A percentile compares a stretch with the other conserved stretches of the same genome.
Evolutionary conservation across 2,113 vertebrate species (phyloP).

Genomic region (Empidonax alnorum): DNA sequence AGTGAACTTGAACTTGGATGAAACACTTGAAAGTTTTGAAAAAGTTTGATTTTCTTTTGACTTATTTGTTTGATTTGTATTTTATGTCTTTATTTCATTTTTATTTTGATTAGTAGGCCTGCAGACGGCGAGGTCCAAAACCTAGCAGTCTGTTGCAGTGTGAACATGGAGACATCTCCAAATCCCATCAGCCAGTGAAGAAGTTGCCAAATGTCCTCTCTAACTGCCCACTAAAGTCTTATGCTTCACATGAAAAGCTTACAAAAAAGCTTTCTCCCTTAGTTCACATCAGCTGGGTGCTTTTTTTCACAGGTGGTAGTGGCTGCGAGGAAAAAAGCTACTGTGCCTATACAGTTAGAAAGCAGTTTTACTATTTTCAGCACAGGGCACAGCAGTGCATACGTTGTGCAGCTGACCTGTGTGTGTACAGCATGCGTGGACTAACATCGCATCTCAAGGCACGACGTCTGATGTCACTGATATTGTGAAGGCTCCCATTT

Average conservation of each 20-base stretch:
- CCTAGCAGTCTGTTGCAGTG: not conserved
- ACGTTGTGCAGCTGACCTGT: not conserved
- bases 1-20: not conserved
- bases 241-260: not conserved
- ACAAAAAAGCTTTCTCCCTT: not conserved
- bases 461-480: not conserved
- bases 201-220: not conserved
- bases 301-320: not conserved
- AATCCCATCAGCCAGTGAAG: not conserved
- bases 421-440: not conserved
- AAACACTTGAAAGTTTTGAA: not conserved
- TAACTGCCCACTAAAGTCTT: not conserved
- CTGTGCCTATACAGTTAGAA: not conserved
- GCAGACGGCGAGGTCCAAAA: not conserved
- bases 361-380: not conserved
- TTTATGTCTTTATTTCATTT: not conserved
- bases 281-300: not conserved
- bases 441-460: not conserved
- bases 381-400: not conserved
- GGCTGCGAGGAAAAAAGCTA: not conserved
- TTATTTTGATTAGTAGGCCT: not conserved
- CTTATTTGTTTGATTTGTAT: not conserved
- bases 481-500: not conserved
- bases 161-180: not conserved
- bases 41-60: not conserved